Conservation (phyloP, 2,888 invertebrate genomes). For the Lomographa bimaculata region DNA sequence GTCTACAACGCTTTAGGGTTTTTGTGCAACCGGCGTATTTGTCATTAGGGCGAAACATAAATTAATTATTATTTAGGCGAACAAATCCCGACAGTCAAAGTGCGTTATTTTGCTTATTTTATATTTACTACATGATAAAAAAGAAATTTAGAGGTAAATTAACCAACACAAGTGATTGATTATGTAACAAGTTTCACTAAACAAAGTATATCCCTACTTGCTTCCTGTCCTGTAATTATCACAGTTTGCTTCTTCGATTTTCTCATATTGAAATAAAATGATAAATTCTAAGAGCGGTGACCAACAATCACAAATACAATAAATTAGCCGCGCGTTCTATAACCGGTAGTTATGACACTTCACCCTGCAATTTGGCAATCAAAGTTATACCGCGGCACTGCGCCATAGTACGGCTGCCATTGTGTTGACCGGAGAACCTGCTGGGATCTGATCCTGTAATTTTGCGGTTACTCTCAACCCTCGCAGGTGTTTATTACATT, state of each 20-base stretch:
- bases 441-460: slow-evolving; percentile 69
- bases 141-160: too few species aligned
- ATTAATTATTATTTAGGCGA: slow-evolving; percentile 38
- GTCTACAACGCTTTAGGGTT: slow-evolving; percentile 76
- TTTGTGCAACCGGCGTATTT: slow-evolving; percentile 71
- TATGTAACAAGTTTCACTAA: too few species aligned
- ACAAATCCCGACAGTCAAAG: slow-evolving; percentile 1
- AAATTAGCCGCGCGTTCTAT: slow-evolving; percentile 37
- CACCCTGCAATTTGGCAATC: slow-evolving; percentile 79
- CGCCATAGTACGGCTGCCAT: slow-evolving; percentile 47
- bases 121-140: too few species aligned
- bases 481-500: slow-evolving; percentile 66
- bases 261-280: slow-evolving; percentile 5
- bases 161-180: too few species aligned
- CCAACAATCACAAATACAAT: slow-evolving; percentile 23
- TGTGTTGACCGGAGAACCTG: slow-evolving; percentile 55
- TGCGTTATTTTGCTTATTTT: not conserved
- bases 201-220: too few species aligned
- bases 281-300: slow-evolving; percentile 4
- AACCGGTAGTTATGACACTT: slow-evolving; percentile 68
- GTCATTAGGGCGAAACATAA: slow-evolving; percentile 68
- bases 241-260: slow-evolving; percentile 5
- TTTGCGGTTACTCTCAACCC: slow-evolving; percentile 62
- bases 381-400: slow-evolving; percentile 48
- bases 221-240: slow-evolving; percentile 7